phyloP scores from a whole-genome alignment of 2,797 vertebrate species.

The Crenichthys baileyi region DNA sequence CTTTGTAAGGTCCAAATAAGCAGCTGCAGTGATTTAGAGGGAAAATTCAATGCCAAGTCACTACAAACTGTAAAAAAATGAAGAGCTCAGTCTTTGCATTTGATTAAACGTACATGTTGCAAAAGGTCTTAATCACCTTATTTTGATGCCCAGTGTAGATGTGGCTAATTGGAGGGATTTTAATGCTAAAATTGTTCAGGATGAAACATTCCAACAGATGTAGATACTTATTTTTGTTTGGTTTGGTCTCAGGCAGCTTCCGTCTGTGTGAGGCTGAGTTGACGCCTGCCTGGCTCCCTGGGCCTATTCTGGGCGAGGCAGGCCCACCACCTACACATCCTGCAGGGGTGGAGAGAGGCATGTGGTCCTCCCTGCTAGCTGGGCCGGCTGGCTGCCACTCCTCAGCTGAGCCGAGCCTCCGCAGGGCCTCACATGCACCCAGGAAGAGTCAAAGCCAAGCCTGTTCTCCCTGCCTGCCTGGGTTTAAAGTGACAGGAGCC shows the following conservation, averaged over 20 bases:
- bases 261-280: conserved; percentile 34
- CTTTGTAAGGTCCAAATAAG: neutral
- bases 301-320: conserved; percentile 82
- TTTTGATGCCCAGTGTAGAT: neutral
- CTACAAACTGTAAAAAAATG: neutral
- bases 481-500: conserved; percentile 2
- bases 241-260: conserved; percentile 28
- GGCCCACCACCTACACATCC: conserved; percentile 84
- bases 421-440: conserved; percentile 59
- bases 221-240: neutral
- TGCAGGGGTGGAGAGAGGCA: conserved; percentile 87
- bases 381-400: conserved; percentile 77
- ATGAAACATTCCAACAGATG: neutral
- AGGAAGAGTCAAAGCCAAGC: conserved; percentile 52
- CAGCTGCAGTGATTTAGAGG: neutral
- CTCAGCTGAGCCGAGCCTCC: conserved; percentile 61
- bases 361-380: conserved; percentile 78
- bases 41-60: neutral
- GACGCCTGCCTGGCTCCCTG: conserved; percentile 70
- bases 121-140: neutral
- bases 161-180: neutral
- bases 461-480: conserved; percentile 5
- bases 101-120: neutral
- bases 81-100: neutral
- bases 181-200: neutral